phyloP scores from a whole-genome alignment of 92 coral and sea anemone species.

The Zoanthus sansibaricus region DNA sequence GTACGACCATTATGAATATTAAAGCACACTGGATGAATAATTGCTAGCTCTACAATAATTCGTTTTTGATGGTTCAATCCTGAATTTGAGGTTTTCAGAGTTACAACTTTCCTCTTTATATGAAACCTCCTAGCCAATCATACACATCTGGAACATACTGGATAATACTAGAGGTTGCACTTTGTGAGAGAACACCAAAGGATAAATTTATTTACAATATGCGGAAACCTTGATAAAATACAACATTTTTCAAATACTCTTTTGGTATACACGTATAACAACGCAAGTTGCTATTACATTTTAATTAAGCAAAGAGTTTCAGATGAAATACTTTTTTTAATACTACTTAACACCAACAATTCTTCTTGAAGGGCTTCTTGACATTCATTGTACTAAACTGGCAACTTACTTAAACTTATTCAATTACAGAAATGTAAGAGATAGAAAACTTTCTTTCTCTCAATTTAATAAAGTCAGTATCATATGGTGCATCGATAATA shows the following conservation, averaged over 20 bases:
- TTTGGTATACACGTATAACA: not conserved
- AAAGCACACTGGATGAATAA: no score
- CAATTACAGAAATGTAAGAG: not conserved
- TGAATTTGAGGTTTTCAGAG: not conserved
- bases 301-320: not conserved
- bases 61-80: not conserved
- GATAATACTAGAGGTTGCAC: not conserved
- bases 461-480: not conserved
- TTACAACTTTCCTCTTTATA: no score
- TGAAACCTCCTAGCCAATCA: not conserved
- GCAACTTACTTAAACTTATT: not conserved
- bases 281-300: not conserved
- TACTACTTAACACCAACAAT: not conserved
- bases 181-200: not conserved
- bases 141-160: not conserved
- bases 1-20: no score
- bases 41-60: no score
- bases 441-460: not conserved
- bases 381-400: not conserved
- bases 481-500: no score
- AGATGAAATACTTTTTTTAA: not conserved
- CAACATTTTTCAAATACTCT: not conserved
- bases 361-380: not conserved
- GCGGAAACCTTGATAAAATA: constrained; percentile 1
- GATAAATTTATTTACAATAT: not conserved